These are phyloP conservation scores for Araneus ventricosus DNA, from an alignment of 1,140 invertebrate genomes.

Conservation along the genomic window DNA sequence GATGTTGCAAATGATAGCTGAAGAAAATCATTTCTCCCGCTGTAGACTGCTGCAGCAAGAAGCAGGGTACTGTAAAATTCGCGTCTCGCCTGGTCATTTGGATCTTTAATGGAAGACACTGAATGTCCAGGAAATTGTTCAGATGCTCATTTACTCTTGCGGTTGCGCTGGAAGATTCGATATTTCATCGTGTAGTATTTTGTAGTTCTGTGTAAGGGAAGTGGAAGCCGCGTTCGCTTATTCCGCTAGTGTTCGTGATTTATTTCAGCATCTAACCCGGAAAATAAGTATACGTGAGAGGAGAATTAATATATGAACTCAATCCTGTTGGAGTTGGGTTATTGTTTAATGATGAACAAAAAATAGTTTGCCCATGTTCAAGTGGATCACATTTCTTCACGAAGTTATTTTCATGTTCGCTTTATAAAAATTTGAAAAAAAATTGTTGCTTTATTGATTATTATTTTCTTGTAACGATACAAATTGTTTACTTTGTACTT, in stretches of 20 bases:
- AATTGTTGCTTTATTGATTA: no score
- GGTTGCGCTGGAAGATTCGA: constrained; percentile 18
- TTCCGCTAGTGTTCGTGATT: constrained; percentile 43
- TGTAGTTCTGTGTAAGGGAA: background rate
- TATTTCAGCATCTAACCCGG: constrained; percentile 11
- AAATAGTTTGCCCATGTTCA: no score
- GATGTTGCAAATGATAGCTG: constrained; percentile 56
- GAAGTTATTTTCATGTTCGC: no score
- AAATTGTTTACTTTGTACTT: no score
- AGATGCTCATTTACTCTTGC: constrained; percentile 37
- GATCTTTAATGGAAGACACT: constrained; percentile 54
- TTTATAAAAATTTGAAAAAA: no score
- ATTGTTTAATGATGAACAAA: background rate
- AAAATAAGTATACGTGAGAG: constrained; percentile 14
- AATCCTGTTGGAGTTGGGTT: background rate
- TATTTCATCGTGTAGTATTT: constrained; percentile 49
- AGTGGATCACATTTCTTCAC: no score
- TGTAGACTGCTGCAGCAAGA: background rate
- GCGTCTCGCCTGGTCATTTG: constrained; percentile 52
- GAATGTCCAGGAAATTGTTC: constrained; percentile 53
- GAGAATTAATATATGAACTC: constrained; percentile 27
- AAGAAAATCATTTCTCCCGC: constrained; percentile 43
- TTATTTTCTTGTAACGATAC: no score
- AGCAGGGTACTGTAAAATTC: constrained; percentile 46
- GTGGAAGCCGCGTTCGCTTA: constrained; percentile 19